phyloP scores from a whole-genome alignment of 35 echinoderm and acorn worm species.

The Patiria miniata region DNA sequence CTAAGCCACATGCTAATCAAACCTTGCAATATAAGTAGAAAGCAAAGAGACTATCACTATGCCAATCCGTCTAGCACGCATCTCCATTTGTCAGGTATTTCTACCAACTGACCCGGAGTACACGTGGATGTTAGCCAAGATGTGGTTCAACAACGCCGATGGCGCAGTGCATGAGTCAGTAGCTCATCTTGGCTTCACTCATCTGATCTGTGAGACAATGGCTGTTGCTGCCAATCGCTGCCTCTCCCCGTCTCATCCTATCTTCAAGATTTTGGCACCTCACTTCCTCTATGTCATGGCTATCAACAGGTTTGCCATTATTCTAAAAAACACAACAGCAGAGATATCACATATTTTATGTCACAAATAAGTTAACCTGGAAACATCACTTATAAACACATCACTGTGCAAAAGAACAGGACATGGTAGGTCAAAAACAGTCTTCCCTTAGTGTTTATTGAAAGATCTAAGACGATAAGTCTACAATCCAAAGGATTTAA shows the following conservation, averaged over 20 bases:
- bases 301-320: slow-evolving; percentile 60
- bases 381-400: not conserved
- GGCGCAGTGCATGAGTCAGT: slow-evolving; percentile 58
- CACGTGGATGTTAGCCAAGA: slow-evolving; percentile 77
- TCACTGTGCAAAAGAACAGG: not conserved
- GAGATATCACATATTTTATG: not conserved
- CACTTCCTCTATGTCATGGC: slow-evolving; percentile 75
- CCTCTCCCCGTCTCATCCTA: slow-evolving; percentile 80
- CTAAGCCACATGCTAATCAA: no score
- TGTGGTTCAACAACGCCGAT: slow-evolving; percentile 86
- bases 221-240: slow-evolving; percentile 50
- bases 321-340: not conserved
- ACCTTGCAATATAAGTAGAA: no score
- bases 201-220: slow-evolving; percentile 64
- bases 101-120: slow-evolving; percentile 67
- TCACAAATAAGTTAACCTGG: not conserved
- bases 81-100: slow-evolving; percentile 62
- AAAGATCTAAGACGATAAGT: no score
- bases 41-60: no score
- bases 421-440: not conserved
- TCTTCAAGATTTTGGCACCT: slow-evolving; percentile 71
- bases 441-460: no score
- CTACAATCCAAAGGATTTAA: no score
- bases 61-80: no score
- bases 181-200: slow-evolving; percentile 78